These are phyloP conservation scores for Diabrotica virgifera DNA, from an alignment of 1,140 invertebrate genomes.

Conservation along the genomic window DNA sequence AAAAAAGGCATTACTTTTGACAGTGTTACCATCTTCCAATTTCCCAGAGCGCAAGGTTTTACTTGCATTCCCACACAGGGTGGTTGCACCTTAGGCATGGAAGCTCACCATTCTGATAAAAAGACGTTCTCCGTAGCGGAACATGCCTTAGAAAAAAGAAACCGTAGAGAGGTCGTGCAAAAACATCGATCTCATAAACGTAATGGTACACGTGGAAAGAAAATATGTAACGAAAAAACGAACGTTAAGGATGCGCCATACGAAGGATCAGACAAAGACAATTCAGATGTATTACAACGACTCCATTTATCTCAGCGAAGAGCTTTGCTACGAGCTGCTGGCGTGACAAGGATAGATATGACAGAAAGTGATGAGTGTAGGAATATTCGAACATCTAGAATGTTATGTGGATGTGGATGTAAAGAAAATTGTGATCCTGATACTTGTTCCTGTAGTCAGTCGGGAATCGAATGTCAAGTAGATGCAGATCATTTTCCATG, in stretches of 20 bases:
- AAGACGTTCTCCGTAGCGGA: conserved; percentile 67
- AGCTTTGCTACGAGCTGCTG: conserved; percentile 82
- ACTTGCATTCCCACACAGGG: conserved; percentile 96
- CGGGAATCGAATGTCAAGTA: conserved; percentile 88
- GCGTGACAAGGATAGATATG: conserved; percentile 90
- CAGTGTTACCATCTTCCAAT: conserved; percentile 92
- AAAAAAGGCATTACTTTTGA: conserved; percentile 84
- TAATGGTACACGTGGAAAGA: conserved; percentile 50
- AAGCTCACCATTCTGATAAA: conserved; percentile 74
- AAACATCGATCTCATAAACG: conserved; percentile 71
- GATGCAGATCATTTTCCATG: conserved; percentile 95
- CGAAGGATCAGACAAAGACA: conserved; percentile 83
- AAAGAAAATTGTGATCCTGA: conserved; percentile 94
- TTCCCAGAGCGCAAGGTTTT: conserved; percentile 93
- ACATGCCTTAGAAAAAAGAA: conserved; percentile 79
- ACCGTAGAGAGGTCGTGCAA: conserved; percentile 79
- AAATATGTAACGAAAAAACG: conserved; percentile 63
- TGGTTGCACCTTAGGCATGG: conserved; percentile 96
- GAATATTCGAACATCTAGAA: conserved; percentile 88
- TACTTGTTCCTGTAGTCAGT: conserved; percentile 88
- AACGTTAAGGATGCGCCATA: conserved; percentile 78
- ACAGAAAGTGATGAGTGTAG: conserved; percentile 92
- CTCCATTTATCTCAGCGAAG: conserved; percentile 88
- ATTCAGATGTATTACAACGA: conserved; percentile 90
- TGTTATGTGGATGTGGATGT: conserved; percentile 94